A percentile compares a stretch with the other conserved stretches of the same genome.
Conservation (phyloP, 2,113 vertebrate genomes). For the Holacanthus passer region DNA sequence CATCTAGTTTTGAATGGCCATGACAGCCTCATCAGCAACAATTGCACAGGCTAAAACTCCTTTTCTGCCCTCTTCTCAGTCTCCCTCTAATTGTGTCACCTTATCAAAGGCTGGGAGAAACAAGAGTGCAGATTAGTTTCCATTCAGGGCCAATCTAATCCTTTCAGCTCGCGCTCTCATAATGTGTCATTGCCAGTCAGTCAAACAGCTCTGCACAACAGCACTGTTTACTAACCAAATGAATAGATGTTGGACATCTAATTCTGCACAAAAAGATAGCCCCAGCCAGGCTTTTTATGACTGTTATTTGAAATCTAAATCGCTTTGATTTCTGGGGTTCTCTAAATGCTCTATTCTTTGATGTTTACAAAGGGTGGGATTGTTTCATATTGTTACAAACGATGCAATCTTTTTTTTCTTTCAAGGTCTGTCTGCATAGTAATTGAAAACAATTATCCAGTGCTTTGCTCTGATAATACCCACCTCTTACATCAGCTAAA, state of each 20-base stretch:
- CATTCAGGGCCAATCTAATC: constrained; percentile 76
- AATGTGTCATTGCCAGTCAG: constrained; percentile 63
- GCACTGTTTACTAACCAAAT: constrained; percentile 65
- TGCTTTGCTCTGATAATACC: constrained; percentile 53
- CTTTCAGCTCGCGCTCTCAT: constrained; percentile 67
- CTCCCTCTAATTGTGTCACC: constrained; percentile 66
- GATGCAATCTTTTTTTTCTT: constrained; percentile 49
- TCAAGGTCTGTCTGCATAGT: constrained; percentile 47
- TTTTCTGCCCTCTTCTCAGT: constrained; percentile 40
- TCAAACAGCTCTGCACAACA: constrained; percentile 56
- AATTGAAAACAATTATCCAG: constrained; percentile 71
- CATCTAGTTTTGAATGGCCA: constrained; percentile 13
- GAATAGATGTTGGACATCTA: constrained; percentile 62
- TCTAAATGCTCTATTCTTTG: constrained; percentile 51
- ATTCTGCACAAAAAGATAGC: constrained; percentile 51
- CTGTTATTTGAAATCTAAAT: constrained; percentile 57
- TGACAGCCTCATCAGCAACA: constrained; percentile 46
- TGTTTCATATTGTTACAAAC: constrained; percentile 58
- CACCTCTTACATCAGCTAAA: constrained; percentile 41
- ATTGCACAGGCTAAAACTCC: constrained; percentile 32
- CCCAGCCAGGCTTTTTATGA: constrained; percentile 43
- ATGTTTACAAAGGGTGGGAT: constrained; percentile 59
- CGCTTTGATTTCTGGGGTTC: constrained; percentile 45
- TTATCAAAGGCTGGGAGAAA: constrained; percentile 74
- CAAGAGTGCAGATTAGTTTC: constrained; percentile 76